phyloP scores from a whole-genome alignment of 2,888 invertebrate genomes.

The Saturnia pavonia region DNA sequence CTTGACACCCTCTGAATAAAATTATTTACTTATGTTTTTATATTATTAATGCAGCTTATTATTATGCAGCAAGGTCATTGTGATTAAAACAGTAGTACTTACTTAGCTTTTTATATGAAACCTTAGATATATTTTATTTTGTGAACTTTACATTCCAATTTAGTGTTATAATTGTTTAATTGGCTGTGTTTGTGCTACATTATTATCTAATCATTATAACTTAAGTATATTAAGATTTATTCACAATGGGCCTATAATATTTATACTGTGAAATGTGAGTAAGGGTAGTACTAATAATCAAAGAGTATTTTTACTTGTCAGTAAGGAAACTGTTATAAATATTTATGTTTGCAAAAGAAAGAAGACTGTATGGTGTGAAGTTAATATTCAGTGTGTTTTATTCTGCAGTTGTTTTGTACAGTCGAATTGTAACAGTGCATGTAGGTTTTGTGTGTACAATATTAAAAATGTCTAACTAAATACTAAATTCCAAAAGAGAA shows the following conservation, averaged over 20 bases:
- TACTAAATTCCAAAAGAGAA: not conserved
- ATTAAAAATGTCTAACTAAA: not conserved
- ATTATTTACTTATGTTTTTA: conserved; percentile 32
- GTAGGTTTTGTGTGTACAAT: not conserved
- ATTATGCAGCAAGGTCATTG: conserved; percentile 70
- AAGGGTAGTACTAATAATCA: not conserved
- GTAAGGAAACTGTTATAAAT: not conserved
- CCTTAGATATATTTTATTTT: conserved; percentile 59
- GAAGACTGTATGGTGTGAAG: not conserved
- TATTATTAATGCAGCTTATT: conserved; percentile 52
- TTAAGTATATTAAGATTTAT: conserved; percentile 32
- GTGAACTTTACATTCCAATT: conserved; percentile 74
- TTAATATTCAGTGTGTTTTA: not conserved
- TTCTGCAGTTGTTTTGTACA: not conserved
- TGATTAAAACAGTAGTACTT: conserved; percentile 75
- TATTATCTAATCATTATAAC: conserved; percentile 35
- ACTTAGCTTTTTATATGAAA: conserved; percentile 76
- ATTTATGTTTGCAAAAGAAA: not conserved
- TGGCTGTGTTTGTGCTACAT: conserved; percentile 61
- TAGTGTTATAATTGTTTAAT: conserved; percentile 55
- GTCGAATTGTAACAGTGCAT: not conserved
- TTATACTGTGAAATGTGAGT: not conserved
- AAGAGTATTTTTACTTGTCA: conserved; percentile 8
- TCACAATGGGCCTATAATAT: conserved; percentile 11
- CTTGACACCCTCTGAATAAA: conserved; percentile 86